Conservation (phyloP, 1,140 invertebrate genomes). For the Oreohelix idahoensis region DNA sequence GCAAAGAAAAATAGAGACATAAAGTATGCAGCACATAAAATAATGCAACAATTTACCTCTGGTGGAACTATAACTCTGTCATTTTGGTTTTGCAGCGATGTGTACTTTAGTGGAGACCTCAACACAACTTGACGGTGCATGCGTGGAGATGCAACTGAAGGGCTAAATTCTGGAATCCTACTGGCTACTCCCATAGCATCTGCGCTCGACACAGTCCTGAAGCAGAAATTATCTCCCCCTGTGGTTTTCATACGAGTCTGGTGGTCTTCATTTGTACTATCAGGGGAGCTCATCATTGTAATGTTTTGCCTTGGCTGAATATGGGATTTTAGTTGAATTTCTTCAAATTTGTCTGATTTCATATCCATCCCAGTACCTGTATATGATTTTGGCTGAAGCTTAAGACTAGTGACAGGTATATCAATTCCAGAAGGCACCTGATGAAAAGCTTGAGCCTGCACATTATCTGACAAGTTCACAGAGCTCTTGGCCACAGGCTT, state of each 20-base stretch:
- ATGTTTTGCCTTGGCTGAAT: neutral
- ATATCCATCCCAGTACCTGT: neutral
- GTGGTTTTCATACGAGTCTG: slow-evolving; percentile 2
- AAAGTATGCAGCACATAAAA: neutral
- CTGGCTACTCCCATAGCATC: neutral
- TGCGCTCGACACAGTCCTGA: neutral
- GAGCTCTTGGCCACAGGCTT: neutral
- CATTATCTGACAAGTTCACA: neutral
- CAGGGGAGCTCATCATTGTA: neutral
- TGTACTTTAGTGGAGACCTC: slow-evolving; percentile 49
- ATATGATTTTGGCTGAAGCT: slow-evolving; percentile 29
- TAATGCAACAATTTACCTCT: slow-evolving; percentile 29
- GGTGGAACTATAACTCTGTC: slow-evolving; percentile 35
- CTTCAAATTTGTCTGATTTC: neutral
- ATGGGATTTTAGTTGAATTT: neutral
- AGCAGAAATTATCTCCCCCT: neutral
- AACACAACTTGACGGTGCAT: slow-evolving; percentile 48
- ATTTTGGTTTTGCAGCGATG: slow-evolving; percentile 10
- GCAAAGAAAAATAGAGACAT: too few species aligned
- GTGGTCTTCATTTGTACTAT: neutral
- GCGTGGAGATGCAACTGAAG: slow-evolving; percentile 41
- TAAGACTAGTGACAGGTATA: neutral
- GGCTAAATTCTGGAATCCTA: slow-evolving; percentile 25
- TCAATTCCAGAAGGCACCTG: neutral
- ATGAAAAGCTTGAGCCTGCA: neutral